phyloP scores from a whole-genome alignment of 2,888 invertebrate genomes.

The Apodemia duryi region DNA sequence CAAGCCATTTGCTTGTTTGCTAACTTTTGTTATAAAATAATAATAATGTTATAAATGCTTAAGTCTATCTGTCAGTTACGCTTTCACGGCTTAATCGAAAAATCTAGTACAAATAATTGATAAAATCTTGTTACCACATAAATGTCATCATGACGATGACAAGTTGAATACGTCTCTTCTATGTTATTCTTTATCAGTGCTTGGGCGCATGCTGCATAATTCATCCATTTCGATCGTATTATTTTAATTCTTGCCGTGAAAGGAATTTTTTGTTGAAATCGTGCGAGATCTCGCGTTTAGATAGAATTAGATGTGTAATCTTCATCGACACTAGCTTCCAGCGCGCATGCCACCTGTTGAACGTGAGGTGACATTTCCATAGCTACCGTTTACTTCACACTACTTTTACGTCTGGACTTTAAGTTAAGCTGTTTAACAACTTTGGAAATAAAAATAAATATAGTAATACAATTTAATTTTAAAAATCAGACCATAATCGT shows the following conservation, averaged over 20 bases:
- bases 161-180: neutral
- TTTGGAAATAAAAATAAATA: no score
- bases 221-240: constrained; percentile 59
- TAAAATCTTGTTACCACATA: no score
- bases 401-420: no score
- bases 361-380: constrained; percentile 42
- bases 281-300: constrained; percentile 58
- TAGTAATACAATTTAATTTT: no score
- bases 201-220: constrained; percentile 48
- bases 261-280: constrained; percentile 43
- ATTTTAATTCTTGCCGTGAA: constrained; percentile 61
- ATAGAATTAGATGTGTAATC: constrained; percentile 58
- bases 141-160: neutral
- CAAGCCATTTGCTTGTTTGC: no score
- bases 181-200: neutral
- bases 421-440: no score
- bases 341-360: constrained; percentile 42
- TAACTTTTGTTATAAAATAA: no score
- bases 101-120: no score
- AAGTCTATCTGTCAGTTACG: no score
- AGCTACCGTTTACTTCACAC: constrained; percentile 32
- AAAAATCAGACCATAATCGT: no score
- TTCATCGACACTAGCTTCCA: constrained; percentile 46
- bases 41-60: no score
- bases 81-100: no score